A percentile compares a stretch with the other conserved stretches of the same genome.
Evolutionary conservation across 37 sponge, comb jelly and placozoan species (phyloP).

Genomic region (Diacarnus erythraeanus): DNA sequence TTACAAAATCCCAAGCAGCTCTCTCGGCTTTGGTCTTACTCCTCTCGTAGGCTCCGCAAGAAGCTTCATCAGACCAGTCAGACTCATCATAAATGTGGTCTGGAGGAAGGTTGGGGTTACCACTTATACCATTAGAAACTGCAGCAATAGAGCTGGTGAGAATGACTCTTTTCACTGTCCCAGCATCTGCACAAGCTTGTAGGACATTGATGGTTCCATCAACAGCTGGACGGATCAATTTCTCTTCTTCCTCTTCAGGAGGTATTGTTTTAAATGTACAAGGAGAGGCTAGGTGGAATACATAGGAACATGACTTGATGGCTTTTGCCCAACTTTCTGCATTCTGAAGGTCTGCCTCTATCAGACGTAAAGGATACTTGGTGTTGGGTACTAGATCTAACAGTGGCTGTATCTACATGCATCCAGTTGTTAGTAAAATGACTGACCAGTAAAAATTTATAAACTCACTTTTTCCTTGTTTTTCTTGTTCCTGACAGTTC

Average conservation of each 20-base stretch:
- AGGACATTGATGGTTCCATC: constrained; percentile 83
- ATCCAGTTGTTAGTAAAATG: constrained; percentile 7
- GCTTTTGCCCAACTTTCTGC: constrained; percentile 79
- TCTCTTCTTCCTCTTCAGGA: constrained; percentile 25
- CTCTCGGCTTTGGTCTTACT: constrained; percentile 86
- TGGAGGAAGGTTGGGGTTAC: constrained; percentile 25
- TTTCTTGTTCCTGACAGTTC: constrained; percentile 76
- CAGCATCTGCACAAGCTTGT: constrained; percentile 75
- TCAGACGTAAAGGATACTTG: constrained; percentile 70
- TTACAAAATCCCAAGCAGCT: constrained; percentile 85
- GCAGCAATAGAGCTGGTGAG: constrained; percentile 88
- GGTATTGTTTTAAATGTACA: constrained; percentile 2
- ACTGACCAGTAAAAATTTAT: not conserved
- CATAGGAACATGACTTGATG: constrained; percentile 79
- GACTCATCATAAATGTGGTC: constrained; percentile 72
- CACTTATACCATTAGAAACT: constrained; percentile 58
- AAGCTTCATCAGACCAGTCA: constrained; percentile 69
- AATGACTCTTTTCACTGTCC: constrained; percentile 84
- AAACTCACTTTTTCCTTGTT: constrained; percentile 58
- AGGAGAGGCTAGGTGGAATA: constrained; percentile 91
- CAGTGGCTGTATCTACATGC: constrained; percentile 52
- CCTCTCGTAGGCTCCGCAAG: constrained; percentile 59
- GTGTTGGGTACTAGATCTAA: constrained; percentile 63
- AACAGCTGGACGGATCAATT: constrained; percentile 69
- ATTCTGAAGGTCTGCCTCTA: constrained; percentile 78